Conservation (phyloP, 2,888 invertebrate species). For the Noctua janthe region DNA sequence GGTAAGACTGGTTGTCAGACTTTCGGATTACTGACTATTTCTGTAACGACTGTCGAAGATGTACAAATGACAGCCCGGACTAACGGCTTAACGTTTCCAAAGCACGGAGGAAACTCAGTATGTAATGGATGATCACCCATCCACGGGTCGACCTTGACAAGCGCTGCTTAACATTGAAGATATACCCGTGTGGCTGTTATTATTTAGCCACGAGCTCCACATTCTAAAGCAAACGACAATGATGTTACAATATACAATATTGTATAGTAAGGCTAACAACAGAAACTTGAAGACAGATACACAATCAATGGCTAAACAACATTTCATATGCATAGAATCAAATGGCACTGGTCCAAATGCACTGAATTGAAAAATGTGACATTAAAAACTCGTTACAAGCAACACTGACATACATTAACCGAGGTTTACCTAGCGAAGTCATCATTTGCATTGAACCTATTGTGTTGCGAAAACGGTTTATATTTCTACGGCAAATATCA, state of each 20-base stretch:
- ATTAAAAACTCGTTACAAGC: constrained; percentile 63
- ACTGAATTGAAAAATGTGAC: constrained; percentile 48
- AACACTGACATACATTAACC: constrained; percentile 44
- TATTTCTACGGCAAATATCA: constrained; percentile 22
- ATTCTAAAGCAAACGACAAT: neutral
- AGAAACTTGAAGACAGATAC: constrained; percentile 13
- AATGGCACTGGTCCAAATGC: constrained; percentile 43
- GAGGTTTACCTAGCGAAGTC: constrained; percentile 32
- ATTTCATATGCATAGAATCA: constrained; percentile 44
- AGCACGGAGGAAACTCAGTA: neutral
- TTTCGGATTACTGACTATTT: neutral
- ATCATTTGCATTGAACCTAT: constrained; percentile 45
- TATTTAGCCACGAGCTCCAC: neutral
- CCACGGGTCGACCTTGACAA: neutral
- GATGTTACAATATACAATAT: neutral
- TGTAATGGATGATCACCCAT: neutral
- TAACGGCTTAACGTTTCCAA: neutral
- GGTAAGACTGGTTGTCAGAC: neutral
- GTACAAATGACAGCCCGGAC: neutral
- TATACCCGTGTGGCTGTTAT: neutral
- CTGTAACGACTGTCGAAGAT: neutral
- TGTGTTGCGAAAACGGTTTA: constrained; percentile 24
- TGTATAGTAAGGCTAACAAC: neutral
- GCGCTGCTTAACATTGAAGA: neutral
- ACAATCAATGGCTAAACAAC: constrained; percentile 18